phyloP scores from a whole-genome alignment of 2,797 vertebrate species.

The Hyperoplus lanceolatus region DNA sequence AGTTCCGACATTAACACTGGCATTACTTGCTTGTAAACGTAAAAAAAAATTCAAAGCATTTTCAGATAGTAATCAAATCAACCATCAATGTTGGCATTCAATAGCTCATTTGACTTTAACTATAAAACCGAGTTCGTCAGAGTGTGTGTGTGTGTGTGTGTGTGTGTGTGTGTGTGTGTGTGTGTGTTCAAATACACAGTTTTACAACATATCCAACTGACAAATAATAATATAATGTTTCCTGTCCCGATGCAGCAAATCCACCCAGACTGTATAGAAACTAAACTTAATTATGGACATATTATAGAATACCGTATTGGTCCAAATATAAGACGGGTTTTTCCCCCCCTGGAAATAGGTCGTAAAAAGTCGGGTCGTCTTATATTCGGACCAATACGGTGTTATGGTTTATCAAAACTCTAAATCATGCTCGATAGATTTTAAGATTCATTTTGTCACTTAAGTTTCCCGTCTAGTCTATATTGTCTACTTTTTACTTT shows the following conservation, averaged over 20 bases:
- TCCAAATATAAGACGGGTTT: too few species aligned
- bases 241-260: constrained; percentile 5
- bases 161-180: background rate
- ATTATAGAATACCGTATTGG: too few species aligned
- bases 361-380: too few species aligned
- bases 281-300: too few species aligned
- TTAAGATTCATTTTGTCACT: too few species aligned
- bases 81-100: background rate
- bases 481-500: too few species aligned
- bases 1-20: constrained; percentile 4
- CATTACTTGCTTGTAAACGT: background rate
- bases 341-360: too few species aligned
- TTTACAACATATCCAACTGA: constrained; percentile 17
- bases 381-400: too few species aligned
- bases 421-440: background rate
- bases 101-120: constrained; percentile 36
- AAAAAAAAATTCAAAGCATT: background rate
- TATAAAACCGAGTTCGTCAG: constrained; percentile 39
- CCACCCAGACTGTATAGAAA: background rate
- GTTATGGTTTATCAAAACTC: background rate
- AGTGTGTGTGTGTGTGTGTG: constrained; percentile 10
- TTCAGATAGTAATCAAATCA: background rate
- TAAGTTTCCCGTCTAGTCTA: too few species aligned
- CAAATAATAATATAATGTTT: constrained; percentile 31
- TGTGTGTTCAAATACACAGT: background rate